Evolutionary conservation across 2,113 vertebrate species (phyloP).

Genomic region (Lepus europaeus): DNA sequence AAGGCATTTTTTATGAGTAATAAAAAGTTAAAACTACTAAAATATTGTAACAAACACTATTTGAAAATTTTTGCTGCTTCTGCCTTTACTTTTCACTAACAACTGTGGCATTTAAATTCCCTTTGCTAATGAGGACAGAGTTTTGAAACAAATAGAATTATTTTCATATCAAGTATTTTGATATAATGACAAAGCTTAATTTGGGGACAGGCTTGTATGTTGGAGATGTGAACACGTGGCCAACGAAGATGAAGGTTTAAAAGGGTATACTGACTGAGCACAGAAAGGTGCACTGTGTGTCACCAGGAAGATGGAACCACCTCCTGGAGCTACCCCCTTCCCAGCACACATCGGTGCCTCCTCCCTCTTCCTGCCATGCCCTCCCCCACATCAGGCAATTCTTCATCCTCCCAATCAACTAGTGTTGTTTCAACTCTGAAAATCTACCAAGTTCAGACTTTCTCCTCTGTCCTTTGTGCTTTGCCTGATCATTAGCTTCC

Average conservation of each 20-base stretch:
- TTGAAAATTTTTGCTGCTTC: neutral
- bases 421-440: neutral
- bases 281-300: neutral
- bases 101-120: neutral
- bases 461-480: neutral
- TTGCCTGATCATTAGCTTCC: neutral
- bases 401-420: neutral
- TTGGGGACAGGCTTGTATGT: neutral
- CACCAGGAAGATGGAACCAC: neutral
- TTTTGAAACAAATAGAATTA: neutral
- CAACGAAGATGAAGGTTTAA: neutral
- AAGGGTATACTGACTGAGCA: neutral
- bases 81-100: neutral
- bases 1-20: neutral
- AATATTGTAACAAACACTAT: slow-evolving; percentile 8
- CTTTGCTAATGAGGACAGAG: neutral
- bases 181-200: neutral
- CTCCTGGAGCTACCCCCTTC: neutral
- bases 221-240: neutral
- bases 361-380: neutral
- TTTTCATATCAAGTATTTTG: neutral
- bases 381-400: neutral
- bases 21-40: neutral
- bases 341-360: neutral
- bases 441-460: neutral